Evolutionary conservation across 1,140 invertebrate species (phyloP), one percentile per base, ranked within the genome.

Genomic region (Aricia agestis): DNA sequence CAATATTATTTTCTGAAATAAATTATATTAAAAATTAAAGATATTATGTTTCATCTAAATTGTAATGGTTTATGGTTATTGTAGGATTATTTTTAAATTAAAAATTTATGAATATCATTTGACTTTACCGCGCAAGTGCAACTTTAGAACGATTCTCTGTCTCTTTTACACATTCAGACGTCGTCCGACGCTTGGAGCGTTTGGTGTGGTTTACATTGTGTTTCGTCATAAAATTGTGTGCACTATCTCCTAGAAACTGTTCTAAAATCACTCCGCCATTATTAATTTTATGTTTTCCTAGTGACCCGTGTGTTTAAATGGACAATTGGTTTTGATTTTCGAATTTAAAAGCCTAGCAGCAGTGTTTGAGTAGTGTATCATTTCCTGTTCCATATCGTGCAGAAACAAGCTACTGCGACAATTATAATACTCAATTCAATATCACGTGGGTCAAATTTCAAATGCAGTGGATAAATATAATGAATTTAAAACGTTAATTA

Each of bases 391-490:
- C 80, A 83, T 87, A 84, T 81, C 82, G 72, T 82, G 83, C 69
- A 85, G 86, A 91, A 90, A 90, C 89, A 91, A 91, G 86, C 86
- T 82, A 63, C 81, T 91, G 75, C 85, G 82, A 82, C 72, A 78
- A 76, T 82, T 83, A 85, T 80, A 78, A 78, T 81, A 87, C 80
- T 85, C 81, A 83, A 84, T 86, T 86, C 75, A 77, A 85, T 89
- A 91, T 91, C 89, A 91, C 89, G 89, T 91, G 89, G 89, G 87
- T 87, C 78, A 82, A 88, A 87, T 87, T 89, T 90, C 74, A 80
- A 86, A 85, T 87, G 82, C 78, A 78, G 73, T 78, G 72, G 63
- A 75, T 77, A 70, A 76, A 70, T 72, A 72, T 69, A 69, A 76
- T 77, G 69, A 78, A 71, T 80, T 82, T 82, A 68, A 19, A 74